Conservation (phyloP, 2,888 invertebrate genomes). For the Neoaliturus tenellus region DNA sequence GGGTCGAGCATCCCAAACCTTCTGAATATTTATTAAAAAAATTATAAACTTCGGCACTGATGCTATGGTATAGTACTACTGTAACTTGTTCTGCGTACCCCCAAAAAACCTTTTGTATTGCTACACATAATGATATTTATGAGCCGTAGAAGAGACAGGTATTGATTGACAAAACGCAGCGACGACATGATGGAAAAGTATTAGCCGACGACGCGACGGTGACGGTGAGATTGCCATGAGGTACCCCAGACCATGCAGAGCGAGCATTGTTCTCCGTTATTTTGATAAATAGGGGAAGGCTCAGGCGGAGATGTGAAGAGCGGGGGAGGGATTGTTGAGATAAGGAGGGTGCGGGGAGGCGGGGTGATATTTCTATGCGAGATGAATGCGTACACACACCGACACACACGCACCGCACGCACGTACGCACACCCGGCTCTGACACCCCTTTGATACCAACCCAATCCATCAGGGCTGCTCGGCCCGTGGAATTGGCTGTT, state of each 20-base stretch:
- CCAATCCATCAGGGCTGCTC: slow-evolving; percentile 32
- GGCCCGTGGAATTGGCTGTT: slow-evolving; percentile 4
- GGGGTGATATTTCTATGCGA: slow-evolving; percentile 55
- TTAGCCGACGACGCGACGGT: neutral
- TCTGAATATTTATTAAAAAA: no score
- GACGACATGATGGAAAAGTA: neutral
- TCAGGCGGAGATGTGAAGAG: slow-evolving; percentile 20
- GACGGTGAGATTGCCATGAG: neutral
- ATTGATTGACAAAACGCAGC: slow-evolving; percentile 8
- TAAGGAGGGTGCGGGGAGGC: slow-evolving; percentile 63
- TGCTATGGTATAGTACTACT: no score
- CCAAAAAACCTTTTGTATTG: no score
- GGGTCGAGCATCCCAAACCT: no score
- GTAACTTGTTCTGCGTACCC: no score
- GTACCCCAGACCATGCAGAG: neutral
- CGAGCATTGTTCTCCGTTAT: slow-evolving; percentile 58
- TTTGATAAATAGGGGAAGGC: slow-evolving; percentile 64
- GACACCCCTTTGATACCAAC: slow-evolving; percentile 14
- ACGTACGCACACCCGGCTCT: neutral
- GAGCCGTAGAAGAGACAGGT: no score
- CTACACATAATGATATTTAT: no score
- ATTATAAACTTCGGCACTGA: no score
- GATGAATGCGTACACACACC: slow-evolving; percentile 57
- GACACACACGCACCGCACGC: slow-evolving; percentile 1
- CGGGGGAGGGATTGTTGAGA: slow-evolving; percentile 60